Percentiles rank a stretch among this genome's conserved stretches.
These are phyloP conservation scores for Calliopsis andreniformis DNA, from an alignment of 1,140 invertebrate genomes.

Conservation along the genomic window DNA sequence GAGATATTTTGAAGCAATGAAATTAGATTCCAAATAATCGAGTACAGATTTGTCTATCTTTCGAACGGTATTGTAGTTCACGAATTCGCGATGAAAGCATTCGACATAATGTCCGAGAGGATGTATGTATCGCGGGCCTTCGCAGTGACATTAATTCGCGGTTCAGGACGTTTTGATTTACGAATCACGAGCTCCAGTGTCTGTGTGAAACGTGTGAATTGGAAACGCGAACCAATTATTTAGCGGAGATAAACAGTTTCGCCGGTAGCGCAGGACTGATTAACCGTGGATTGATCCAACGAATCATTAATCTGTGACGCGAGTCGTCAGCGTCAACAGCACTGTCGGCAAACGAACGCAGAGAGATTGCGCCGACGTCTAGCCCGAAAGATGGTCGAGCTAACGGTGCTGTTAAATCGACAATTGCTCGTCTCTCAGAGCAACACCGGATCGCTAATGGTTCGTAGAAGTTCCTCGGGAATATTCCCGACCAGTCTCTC, in stretches of 20 bases:
- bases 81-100: background rate
- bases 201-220: conserved; percentile 11
- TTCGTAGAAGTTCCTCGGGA: conserved; percentile 63
- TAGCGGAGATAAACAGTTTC: conserved; percentile 34
- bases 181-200: background rate
- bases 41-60: no score
- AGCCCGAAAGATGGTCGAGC: conserved; percentile 15
- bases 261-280: background rate
- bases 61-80: no score
- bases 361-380: background rate
- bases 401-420: conserved; percentile 39
- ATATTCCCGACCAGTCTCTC: conserved; percentile 37
- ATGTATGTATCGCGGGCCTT: background rate
- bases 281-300: background rate
- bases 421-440: conserved; percentile 45
- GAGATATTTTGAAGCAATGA: no score
- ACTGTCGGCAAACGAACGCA: background rate
- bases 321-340: conserved; percentile 6
- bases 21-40: no score
- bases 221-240: conserved; percentile 33
- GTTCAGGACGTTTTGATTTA: conserved; percentile 1
- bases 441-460: conserved; percentile 58
- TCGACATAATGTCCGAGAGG: background rate
- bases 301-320: conserved; percentile 43
- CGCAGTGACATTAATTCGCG: background rate